Evolutionary conservation across 1,140 invertebrate genomes (phyloP), one percentile per base, ranked within the genome.

Genomic region (Oreohelix idahoensis): DNA sequence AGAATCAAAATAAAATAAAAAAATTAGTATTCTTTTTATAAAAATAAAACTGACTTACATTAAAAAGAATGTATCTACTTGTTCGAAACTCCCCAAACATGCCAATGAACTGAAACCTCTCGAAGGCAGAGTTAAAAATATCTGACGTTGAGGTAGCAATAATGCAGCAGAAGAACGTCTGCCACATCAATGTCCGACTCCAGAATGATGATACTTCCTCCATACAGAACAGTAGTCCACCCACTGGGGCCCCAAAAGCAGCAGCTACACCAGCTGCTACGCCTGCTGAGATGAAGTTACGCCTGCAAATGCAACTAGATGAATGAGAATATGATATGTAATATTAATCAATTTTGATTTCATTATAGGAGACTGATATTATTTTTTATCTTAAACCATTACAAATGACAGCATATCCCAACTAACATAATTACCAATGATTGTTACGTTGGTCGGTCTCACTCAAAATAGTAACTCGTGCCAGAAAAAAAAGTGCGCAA

Each of bases 281-380:
- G 32, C 98, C 98, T 1, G 97, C 98, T 53, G 97, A 96, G 0
- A 99, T 98, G 94, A 99, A 99, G 93, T 99, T 99, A 74, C 98
- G 93, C 93, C 99, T 99, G 82, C 0, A 32, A 74, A 84, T 1
- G 8, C 15, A 45, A 45, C 5, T 45, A 15, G 42, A 45, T 8
- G 5, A 45, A 15, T 45, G 42, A 45, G 42, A 45, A 45, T 15
- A 45, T 45, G 5, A 5, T 45, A 45, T 45, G 15, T 45, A n/a
- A n/a, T n/a, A n/a, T n/a, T n/a, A n/a, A n/a, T n/a, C n/a, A n/a
- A n/a, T n/a, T n/a, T n/a, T n/a, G n/a, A n/a, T n/a, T n/a, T n/a
- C n/a, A n/a, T n/a, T n/a, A n/a, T n/a, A n/a, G n/a, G n/a, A n/a
- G n/a, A n/a, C n/a, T n/a, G n/a, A n/a, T n/a, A n/a, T n/a, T n/a